phyloP scores from a whole-genome alignment of 2,888 invertebrate genomes.

The Cantharis rustica region DNA sequence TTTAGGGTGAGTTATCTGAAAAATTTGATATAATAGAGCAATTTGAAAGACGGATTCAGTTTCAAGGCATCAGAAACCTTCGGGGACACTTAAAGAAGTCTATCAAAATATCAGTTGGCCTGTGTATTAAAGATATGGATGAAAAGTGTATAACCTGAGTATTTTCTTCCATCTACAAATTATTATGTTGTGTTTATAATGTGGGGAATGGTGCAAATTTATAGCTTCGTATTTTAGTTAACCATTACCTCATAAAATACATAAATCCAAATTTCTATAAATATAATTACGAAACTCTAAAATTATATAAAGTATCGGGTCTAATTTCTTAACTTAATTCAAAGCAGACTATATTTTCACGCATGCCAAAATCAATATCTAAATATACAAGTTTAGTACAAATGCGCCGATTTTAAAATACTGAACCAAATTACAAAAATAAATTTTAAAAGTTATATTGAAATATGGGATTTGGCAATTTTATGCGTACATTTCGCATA shows the following conservation, averaged over 20 bases:
- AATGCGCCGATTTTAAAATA: not conserved
- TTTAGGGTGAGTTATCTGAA: not conserved
- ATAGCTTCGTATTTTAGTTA: not conserved
- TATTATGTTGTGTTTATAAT: not conserved
- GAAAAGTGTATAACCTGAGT: not conserved
- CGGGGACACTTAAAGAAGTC: not conserved
- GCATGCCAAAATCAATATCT: constrained; percentile 3
- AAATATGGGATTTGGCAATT: not conserved
- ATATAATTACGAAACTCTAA: not conserved
- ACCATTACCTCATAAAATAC: not conserved
- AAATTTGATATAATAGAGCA: not conserved
- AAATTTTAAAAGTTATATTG: not conserved
- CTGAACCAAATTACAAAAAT: not conserved
- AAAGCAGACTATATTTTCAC: not conserved
- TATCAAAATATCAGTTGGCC: not conserved
- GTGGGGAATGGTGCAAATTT: not conserved
- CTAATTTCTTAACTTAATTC: not conserved
- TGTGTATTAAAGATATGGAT: not conserved
- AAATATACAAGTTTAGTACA: constrained; percentile 2
- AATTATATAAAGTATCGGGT: not conserved
- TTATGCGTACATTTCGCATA: not conserved
- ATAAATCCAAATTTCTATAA: not conserved
- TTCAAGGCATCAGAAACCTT: not conserved
- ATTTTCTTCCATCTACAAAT: not conserved
- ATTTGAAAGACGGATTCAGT: not conserved